Percentiles rank a stretch among this genome's conserved stretches.
These are phyloP conservation scores for Alcedo atthis DNA, from an alignment of 2,797 vertebrate genomes.

Conservation along the genomic window DNA sequence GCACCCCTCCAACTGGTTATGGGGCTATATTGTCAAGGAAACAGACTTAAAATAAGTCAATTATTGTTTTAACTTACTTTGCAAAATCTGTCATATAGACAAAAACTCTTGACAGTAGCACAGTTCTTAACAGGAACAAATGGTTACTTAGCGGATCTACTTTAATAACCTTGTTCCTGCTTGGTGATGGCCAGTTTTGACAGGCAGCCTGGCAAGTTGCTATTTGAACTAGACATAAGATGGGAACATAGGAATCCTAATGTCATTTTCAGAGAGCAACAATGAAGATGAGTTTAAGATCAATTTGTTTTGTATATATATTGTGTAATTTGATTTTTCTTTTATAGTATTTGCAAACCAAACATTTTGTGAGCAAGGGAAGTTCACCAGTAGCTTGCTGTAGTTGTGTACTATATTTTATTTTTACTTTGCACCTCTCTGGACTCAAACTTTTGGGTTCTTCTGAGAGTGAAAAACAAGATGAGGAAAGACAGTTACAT, in stretches of 20 bases:
- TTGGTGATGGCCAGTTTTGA: not conserved
- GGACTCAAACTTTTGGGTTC: not conserved
- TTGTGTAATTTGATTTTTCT: not conserved
- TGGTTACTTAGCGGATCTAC: not conserved
- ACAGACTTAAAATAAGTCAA: not conserved
- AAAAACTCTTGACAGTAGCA: not conserved
- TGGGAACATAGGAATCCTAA: not conserved
- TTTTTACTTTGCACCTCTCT: not conserved
- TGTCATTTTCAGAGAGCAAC: not conserved
- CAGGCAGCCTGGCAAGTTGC: not conserved
- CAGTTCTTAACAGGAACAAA: not conserved
- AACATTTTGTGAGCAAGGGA: not conserved
- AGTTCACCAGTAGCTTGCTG: not conserved
- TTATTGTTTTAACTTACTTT: not conserved
- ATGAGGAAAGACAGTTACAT: not conserved
- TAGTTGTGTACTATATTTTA: not conserved
- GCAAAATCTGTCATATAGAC: not conserved
- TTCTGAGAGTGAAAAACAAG: not conserved
- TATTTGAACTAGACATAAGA: not conserved
- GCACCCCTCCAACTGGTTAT: not conserved
- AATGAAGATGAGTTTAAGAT: not conserved
- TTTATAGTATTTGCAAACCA: not conserved
- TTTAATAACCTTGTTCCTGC: not conserved
- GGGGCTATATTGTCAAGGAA: not conserved
- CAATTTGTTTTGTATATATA: not conserved